Percentiles rank a stretch among this genome's conserved stretches.
Evolutionary conservation across 1,140 invertebrate species (phyloP).

Genomic region (Macrobrachium rosenbergii): DNA sequence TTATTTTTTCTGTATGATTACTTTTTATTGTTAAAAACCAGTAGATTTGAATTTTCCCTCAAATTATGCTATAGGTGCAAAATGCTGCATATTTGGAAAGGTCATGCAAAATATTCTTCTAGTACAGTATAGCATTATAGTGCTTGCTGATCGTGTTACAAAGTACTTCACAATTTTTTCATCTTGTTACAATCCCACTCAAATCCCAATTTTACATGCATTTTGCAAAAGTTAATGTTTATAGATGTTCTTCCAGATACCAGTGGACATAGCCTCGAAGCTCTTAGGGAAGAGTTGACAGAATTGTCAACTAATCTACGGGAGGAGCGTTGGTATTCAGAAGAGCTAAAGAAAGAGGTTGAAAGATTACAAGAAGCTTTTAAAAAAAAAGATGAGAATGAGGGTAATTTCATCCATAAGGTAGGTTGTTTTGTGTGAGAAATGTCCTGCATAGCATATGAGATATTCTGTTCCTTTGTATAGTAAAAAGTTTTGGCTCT

Average conservation of each 20-base stretch:
- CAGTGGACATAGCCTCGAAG: conserved; percentile 60
- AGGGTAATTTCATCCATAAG: conserved; percentile 57
- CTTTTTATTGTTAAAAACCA: too few relatives aligned
- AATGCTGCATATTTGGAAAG: too few relatives aligned
- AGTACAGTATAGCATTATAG: too few relatives aligned
- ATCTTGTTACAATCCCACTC: too few relatives aligned
- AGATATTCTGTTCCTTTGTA: neutral
- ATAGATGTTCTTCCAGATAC: conserved; percentile 20
- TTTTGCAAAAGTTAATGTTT: too few relatives aligned
- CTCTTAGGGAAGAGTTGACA: conserved; percentile 68
- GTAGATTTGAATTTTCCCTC: too few relatives aligned
- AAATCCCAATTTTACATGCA: too few relatives aligned
- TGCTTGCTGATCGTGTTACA: too few relatives aligned
- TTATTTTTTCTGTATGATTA: too few relatives aligned
- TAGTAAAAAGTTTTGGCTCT: neutral
- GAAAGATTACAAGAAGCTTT: conserved; percentile 65
- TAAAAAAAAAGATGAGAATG: conserved; percentile 56
- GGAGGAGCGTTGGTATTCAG: conserved; percentile 68
- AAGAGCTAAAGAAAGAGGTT: conserved; percentile 69
- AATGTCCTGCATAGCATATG: neutral
- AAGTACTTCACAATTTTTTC: too few relatives aligned
- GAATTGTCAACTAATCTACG: conserved; percentile 67
- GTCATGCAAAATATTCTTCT: too few relatives aligned
- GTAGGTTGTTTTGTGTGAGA: conserved; percentile 3
- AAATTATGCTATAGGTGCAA: too few relatives aligned